A percentile compares a stretch with the other conserved stretches of the same genome.
These are phyloP conservation scores for Hymenochirus boettgeri DNA, from an alignment of 2,113 vertebrate genomes.

Conservation along the genomic window DNA sequence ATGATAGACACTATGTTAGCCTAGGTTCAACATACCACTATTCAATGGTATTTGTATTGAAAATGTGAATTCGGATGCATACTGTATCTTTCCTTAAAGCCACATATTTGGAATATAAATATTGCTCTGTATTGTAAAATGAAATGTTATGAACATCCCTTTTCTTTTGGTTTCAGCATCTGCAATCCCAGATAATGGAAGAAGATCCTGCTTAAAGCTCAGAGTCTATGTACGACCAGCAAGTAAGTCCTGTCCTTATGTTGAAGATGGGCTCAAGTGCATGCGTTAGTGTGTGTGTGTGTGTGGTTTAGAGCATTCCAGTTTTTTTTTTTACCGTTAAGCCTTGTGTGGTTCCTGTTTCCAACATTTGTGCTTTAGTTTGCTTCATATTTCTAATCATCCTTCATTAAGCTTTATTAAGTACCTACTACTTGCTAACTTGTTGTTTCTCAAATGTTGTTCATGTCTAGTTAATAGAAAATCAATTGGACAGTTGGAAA, in stretches of 20 bases:
- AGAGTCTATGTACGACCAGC: conserved; percentile 95
- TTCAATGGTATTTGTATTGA: too few species aligned
- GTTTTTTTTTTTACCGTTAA: conserved; percentile 55
- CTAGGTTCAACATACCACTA: too few species aligned
- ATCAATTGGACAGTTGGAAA: conserved; percentile 52
- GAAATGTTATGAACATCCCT: conserved; percentile 14
- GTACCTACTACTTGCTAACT: conserved; percentile 68
- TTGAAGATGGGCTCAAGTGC: conserved; percentile 49
- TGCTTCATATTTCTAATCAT: conserved; percentile 59
- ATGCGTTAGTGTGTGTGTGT: conserved; percentile 59
- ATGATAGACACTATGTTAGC: too few species aligned
- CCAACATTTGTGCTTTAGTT: conserved; percentile 55
- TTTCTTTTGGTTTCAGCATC: conserved; percentile 71
- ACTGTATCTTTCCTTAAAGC: too few species aligned
- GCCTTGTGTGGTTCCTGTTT: conserved; percentile 60
- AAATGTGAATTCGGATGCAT: too few species aligned
- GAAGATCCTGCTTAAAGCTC: conserved; percentile 92
- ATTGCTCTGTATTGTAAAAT: neutral
- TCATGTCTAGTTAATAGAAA: conserved; percentile 50
- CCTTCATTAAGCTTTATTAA: conserved; percentile 66
- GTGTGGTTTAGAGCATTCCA: conserved; percentile 54
- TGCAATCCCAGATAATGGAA: conserved; percentile 89
- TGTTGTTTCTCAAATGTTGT: conserved; percentile 70
- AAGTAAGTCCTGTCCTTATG: conserved; percentile 78
- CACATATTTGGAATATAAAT: too few species aligned